A percentile compares a stretch with the other conserved stretches of the same genome.
These are phyloP conservation scores for Caenorhabditis remanei DNA, from an alignment of 1,140 invertebrate genomes.

Conservation along the genomic window DNA sequence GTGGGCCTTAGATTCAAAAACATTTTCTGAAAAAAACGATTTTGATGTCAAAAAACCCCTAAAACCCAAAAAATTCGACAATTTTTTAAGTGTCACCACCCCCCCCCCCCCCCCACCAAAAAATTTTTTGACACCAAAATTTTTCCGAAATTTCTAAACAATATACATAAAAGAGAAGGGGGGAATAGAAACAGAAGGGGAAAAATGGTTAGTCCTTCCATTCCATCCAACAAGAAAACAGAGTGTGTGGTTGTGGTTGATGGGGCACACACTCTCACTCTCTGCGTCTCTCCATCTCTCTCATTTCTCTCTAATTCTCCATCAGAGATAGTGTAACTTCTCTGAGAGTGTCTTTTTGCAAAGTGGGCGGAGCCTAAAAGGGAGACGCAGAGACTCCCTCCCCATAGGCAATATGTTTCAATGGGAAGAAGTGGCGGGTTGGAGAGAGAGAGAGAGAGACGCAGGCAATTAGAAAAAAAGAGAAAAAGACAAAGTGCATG, in stretches of 20 bases:
- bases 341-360: background rate
- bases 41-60: too few relatives aligned
- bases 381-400: constrained; percentile 16
- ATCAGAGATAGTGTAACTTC: constrained; percentile 49
- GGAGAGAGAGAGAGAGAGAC: constrained; percentile 10
- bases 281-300: background rate
- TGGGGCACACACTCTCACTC: constrained; percentile 28
- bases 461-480: background rate
- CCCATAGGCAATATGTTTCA: constrained; percentile 20
- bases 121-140: too few relatives aligned
- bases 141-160: too few relatives aligned
- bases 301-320: background rate
- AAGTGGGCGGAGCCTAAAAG: constrained; percentile 15
- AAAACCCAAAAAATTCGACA: too few relatives aligned
- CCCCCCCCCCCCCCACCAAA: too few relatives aligned
- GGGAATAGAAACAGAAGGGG: background rate
- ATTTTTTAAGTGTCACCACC: too few relatives aligned
- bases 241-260: constrained; percentile 13
- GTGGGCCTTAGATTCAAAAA: too few relatives aligned
- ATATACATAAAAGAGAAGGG: too few relatives aligned
- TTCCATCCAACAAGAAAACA: background rate
- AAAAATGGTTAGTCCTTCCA: constrained; percentile 4
- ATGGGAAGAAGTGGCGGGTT: background rate
- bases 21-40: too few relatives aligned
- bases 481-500: constrained; percentile 25